phyloP scores from a whole-genome alignment of 2,113 vertebrate species.

The Helogale parvula region DNA sequence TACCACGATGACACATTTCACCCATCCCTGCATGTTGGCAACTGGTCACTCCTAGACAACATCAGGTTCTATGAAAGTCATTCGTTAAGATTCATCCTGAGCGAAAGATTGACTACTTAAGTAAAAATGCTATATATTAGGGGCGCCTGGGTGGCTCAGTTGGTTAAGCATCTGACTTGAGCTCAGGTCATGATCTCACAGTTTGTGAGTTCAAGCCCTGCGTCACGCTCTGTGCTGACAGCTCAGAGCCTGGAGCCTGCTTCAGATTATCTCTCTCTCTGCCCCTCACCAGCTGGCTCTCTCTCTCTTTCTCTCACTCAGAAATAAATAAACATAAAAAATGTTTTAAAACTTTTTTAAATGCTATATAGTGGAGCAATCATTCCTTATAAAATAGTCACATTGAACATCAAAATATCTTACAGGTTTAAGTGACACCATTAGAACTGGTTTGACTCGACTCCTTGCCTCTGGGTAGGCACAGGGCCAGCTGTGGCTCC shows the following conservation, averaged over 20 bases:
- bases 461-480: slow-evolving; percentile 79
- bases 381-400: slow-evolving; percentile 84
- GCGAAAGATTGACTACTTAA: slow-evolving; percentile 85
- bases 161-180: too few relatives aligned
- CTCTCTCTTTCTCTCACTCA: too few relatives aligned
- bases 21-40: slow-evolving; percentile 80
- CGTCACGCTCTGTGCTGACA: too few relatives aligned
- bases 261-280: too few relatives aligned
- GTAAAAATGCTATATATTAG: slow-evolving; percentile 83
- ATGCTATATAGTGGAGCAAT: slow-evolving; percentile 81
- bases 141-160: too few relatives aligned
- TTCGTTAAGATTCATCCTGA: slow-evolving; percentile 84
- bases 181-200: too few relatives aligned
- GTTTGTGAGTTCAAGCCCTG: too few relatives aligned
- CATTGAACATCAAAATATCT: slow-evolving; percentile 82
- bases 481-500: slow-evolving; percentile 83
- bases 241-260: too few relatives aligned
- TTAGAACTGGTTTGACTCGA: slow-evolving; percentile 74
- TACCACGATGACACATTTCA: slow-evolving; percentile 79
- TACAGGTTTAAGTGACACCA: slow-evolving; percentile 70
- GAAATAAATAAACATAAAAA: too few relatives aligned
- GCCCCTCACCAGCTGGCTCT: too few relatives aligned
- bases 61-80: slow-evolving; percentile 82
- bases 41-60: slow-evolving; percentile 76
- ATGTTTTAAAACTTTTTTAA: slow-evolving; percentile 6